Conservation (phyloP, 2,888 invertebrate genomes). For the Epistrophe eligans region DNA sequence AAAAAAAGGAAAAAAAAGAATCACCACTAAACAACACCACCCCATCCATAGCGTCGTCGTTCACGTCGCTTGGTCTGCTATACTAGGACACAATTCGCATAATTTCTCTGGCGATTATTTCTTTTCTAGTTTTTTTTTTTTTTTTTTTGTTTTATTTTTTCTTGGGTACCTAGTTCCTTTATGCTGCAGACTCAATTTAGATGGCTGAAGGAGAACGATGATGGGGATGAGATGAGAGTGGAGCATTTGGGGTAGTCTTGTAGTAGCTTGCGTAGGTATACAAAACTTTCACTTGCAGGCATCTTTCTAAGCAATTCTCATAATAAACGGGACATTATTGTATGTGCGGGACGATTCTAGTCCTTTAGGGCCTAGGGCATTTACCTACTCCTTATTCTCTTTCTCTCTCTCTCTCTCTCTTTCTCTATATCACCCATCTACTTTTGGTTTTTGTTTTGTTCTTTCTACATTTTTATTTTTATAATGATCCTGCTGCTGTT, state of each 20-base stretch:
- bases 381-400: too few relatives aligned
- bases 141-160: neutral
- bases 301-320: slow-evolving; percentile 47
- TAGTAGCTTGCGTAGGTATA: slow-evolving; percentile 9
- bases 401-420: neutral
- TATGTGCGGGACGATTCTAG: slow-evolving; percentile 39
- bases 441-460: slow-evolving; percentile 55
- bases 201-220: neutral
- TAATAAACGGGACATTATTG: slow-evolving; percentile 50
- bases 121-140: slow-evolving; percentile 25
- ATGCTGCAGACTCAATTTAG: slow-evolving; percentile 38
- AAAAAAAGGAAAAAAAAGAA: slow-evolving; percentile 20
- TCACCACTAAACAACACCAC: slow-evolving; percentile 27
- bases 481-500: slow-evolving; percentile 56
- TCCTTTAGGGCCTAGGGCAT: slow-evolving; percentile 35
- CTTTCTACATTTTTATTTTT: slow-evolving; percentile 31
- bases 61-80: neutral
- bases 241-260: neutral
- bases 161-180: slow-evolving; percentile 40
- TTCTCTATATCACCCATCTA: neutral
- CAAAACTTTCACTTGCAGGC: slow-evolving; percentile 56
- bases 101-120: slow-evolving; percentile 69
- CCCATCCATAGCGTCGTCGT: neutral
- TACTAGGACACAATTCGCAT: slow-evolving; percentile 65
- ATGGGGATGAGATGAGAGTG: neutral